Conservation (phyloP, 2,113 vertebrate species). For the Tyrannus savana region DNA sequence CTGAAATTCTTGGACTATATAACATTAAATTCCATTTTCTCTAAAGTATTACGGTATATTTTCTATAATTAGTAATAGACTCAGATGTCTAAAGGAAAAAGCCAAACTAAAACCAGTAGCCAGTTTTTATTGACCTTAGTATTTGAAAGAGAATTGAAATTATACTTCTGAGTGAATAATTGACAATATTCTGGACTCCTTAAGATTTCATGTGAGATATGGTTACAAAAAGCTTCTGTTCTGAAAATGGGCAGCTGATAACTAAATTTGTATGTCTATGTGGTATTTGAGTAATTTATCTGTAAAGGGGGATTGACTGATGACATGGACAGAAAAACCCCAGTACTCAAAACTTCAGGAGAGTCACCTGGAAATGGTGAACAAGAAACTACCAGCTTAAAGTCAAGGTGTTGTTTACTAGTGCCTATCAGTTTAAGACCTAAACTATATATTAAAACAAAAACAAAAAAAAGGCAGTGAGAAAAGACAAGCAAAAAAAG, state of each 20-base stretch:
- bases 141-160: not conserved
- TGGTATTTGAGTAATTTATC: not conserved
- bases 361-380: not conserved
- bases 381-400: not conserved
- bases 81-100: not conserved
- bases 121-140: not conserved
- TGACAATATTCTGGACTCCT: not conserved
- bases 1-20: not conserved
- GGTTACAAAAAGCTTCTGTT: not conserved
- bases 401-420: not conserved
- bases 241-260: not conserved
- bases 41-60: not conserved
- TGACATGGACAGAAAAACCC: not conserved
- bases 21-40: not conserved
- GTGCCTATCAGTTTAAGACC: not conserved
- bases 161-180: not conserved
- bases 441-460: not conserved
- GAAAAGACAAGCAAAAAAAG: not conserved
- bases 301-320: not conserved
- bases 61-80: not conserved
- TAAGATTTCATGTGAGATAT: not conserved
- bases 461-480: not conserved
- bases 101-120: not conserved
- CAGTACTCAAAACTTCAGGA: not conserved
- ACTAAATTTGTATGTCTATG: not conserved